phyloP scores from a whole-genome alignment of 1,140 invertebrate genomes.

The Bombus balteatus region DNA sequence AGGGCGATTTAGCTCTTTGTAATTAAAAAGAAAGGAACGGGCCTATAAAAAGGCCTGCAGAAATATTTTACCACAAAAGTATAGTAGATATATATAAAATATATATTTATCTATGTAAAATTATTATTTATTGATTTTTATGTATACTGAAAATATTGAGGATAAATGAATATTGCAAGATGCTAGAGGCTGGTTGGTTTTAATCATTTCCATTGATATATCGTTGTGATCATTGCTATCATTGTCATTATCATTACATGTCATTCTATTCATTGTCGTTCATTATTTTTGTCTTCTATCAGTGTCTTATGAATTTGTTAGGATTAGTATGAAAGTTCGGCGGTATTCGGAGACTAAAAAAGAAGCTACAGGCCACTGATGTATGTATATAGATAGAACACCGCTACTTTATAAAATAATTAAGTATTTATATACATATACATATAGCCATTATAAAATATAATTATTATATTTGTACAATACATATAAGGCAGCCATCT shows the following conservation, averaged over 20 bases:
- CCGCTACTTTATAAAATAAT: constrained; percentile 72
- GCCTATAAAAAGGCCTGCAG: constrained; percentile 67
- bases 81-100: constrained; percentile 66
- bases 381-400: constrained; percentile 75
- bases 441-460: constrained; percentile 69
- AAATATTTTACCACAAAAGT: constrained; percentile 80
- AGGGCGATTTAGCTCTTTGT: constrained; percentile 34
- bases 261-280: constrained; percentile 20
- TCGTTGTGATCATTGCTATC: constrained; percentile 8
- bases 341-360: constrained; percentile 28
- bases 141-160: constrained; percentile 49
- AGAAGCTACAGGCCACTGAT: constrained; percentile 58
- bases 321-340: constrained; percentile 45
- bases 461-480: constrained; percentile 79
- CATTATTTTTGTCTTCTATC: constrained; percentile 37
- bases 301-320: constrained; percentile 52
- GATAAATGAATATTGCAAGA: constrained; percentile 56
- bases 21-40: constrained; percentile 40
- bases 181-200: constrained; percentile 59
- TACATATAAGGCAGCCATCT: constrained; percentile 75
- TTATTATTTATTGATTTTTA: constrained; percentile 77
- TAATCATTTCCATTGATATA: constrained; percentile 31
- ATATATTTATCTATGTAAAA: constrained; percentile 75
- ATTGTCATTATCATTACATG: constrained; percentile 19
- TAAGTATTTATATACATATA: constrained; percentile 75